phyloP scores from a whole-genome alignment of 1,140 invertebrate species.

The Aradophagus sp. region DNA sequence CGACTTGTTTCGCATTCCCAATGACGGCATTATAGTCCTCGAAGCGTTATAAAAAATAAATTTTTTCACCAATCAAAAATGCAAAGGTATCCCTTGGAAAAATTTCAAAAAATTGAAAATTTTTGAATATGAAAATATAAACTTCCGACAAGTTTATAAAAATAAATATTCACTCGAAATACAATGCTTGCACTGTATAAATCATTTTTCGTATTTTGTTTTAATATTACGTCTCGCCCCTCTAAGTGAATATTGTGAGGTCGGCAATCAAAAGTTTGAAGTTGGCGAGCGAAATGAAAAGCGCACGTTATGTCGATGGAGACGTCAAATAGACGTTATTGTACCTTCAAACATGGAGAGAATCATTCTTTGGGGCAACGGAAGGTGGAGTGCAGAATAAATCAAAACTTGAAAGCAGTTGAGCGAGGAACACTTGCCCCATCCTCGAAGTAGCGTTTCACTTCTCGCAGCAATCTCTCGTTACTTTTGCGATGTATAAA shows the following conservation, averaged over 20 bases:
- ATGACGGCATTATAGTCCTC: no score
- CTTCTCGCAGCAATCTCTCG: conserved; percentile 52
- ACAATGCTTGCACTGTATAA: no score
- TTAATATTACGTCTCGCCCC: no score
- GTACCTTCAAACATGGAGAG: conserved; percentile 38
- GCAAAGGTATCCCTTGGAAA: no score
- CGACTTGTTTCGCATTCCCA: no score
- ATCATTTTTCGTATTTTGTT: no score
- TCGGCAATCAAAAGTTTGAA: conserved; percentile 18
- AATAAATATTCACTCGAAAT: no score
- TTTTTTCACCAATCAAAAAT: no score
- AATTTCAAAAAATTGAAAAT: no score
- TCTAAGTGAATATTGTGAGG: conserved; percentile 41
- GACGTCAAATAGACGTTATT: conserved; percentile 54
- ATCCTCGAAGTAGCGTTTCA: conserved; percentile 49
- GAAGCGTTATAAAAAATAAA: no score
- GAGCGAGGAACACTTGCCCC: conserved; percentile 43
- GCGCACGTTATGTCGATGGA: conserved; percentile 34
- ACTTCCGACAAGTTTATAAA: no score
- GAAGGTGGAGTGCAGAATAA: conserved; percentile 56
- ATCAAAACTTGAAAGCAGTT: conserved; percentile 60
- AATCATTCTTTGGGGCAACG: conserved; percentile 29
- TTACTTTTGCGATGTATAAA: conserved; percentile 56
- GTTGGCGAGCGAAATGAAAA: conserved; percentile 25
- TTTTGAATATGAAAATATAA: no score